A percentile compares a stretch with the other conserved stretches of the same genome.
Evolutionary conservation across 2,113 vertebrate species (phyloP).

Genomic region (Piprites chloris): DNA sequence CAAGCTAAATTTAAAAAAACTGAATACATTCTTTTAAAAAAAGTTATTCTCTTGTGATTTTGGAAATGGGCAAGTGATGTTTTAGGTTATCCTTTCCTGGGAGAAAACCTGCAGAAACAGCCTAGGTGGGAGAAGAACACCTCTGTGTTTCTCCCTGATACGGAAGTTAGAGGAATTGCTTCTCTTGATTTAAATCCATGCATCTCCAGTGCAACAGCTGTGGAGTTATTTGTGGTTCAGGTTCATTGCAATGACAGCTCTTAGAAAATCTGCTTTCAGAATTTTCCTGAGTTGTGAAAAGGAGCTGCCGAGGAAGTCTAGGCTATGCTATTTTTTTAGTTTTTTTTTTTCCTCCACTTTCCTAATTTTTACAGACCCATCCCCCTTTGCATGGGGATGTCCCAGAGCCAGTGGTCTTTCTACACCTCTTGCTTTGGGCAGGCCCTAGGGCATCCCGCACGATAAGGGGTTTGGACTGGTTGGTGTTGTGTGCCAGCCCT

Average conservation of each 20-base stretch:
- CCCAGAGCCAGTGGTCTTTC: neutral
- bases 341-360: neutral
- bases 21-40: neutral
- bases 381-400: neutral
- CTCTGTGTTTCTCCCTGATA: neutral
- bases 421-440: neutral
- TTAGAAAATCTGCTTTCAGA: neutral
- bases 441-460: neutral
- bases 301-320: neutral
- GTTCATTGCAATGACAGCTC: conserved; percentile 14
- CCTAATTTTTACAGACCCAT: neutral
- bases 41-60: neutral
- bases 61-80: neutral
- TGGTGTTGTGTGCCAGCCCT: neutral
- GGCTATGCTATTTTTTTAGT: neutral
- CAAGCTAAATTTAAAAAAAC: neutral
- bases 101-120: neutral
- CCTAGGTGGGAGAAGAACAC: neutral
- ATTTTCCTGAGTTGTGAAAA: neutral
- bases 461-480: neutral
- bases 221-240: conserved; percentile 30
- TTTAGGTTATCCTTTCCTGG: neutral
- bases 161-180: neutral
- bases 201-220: neutral
- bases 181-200: neutral